Conservation (phyloP, 2,888 invertebrate genomes). For the Tipula confusa region DNA sequence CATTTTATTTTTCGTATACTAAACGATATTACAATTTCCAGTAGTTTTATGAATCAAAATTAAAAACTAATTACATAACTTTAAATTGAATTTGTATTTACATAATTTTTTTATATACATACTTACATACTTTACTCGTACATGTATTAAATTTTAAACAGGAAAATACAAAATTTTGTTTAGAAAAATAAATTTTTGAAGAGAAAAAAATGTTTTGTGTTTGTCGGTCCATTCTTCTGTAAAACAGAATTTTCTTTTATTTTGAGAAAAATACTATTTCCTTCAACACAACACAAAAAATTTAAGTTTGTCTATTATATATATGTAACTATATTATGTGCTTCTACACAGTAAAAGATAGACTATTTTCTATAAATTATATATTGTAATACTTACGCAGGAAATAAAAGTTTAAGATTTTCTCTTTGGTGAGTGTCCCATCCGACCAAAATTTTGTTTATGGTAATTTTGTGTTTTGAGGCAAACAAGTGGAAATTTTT, state of each 20-base stretch:
- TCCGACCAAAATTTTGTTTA: constrained; percentile 12
- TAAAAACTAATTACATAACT: background rate
- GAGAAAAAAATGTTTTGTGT: background rate
- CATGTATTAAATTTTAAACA: background rate
- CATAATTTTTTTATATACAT: background rate
- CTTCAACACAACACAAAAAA: background rate
- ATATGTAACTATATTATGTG: background rate
- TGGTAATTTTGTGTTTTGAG: background rate
- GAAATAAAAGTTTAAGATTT: constrained; percentile 20
- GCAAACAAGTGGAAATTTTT: background rate
- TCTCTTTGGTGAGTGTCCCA: constrained; percentile 12
- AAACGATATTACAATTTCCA: background rate
- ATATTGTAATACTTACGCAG: background rate
- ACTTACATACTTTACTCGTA: background rate
- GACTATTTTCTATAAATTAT: background rate
- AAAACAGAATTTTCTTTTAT: constrained; percentile 20
- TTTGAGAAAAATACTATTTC: constrained; percentile 17
- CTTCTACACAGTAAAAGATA: background rate
- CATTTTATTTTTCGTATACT: too few species aligned
- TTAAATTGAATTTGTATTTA: background rate
- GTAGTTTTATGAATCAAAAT: background rate
- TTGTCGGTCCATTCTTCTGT: constrained; percentile 25
- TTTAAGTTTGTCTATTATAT: background rate
- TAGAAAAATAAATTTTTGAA: background rate
- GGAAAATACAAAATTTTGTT: background rate